Evolutionary conservation across 2,113 vertebrate genomes (phyloP), one percentile per base, ranked within the genome.

Genomic region (Strix aluco): DNA sequence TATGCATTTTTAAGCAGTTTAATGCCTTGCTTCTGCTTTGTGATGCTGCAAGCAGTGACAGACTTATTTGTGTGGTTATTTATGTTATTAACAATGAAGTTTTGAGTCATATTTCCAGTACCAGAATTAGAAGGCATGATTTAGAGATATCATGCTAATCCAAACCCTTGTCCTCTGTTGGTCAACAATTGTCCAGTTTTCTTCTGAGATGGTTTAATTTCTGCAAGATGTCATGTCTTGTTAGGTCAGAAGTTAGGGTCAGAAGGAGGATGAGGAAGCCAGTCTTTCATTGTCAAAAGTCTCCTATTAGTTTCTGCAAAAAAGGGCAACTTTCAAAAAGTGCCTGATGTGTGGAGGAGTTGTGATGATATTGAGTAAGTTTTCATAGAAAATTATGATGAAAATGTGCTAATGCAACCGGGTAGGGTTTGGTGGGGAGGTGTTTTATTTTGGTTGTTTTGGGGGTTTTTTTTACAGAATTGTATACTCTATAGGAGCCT

Each of bases 31-130:
- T 63, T 86, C 62, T 90, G 63, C 78, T 88, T 82, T 83, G 66
- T 88, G 65, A 70, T 32, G 52, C 49, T 94, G 72, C 29, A 34
- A 59, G 66, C 52, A 65, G 32, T 29, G 62, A 44, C 23, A 88
- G 67, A 36, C 36, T 74, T 19, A 66, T 59, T 86, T 86, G 79
- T 78, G 69, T 22, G 17, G 7, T 20, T 46, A 49, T 44, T 88
- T 74, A 44, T 57, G 0, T n/a, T 82, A 32, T 59, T 79, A 94
- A 80, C 23, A 57, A 47, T 57, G 66, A 27, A 13, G 0, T 42
- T 91, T 82, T 89, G 83, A 90, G 72, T 91, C 54, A 58, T 57
- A 38, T 89, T 96, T 95, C 84, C 71, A 70, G 38, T 20, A 46
- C 8, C 42, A 83, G 55, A 92, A 85, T 70, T 94, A 95, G 91